A percentile compares a stretch with the other conserved stretches of the same genome.
phyloP scores from a whole-genome alignment of 2,888 invertebrate species.

The Lasioglossum zephyrum region DNA sequence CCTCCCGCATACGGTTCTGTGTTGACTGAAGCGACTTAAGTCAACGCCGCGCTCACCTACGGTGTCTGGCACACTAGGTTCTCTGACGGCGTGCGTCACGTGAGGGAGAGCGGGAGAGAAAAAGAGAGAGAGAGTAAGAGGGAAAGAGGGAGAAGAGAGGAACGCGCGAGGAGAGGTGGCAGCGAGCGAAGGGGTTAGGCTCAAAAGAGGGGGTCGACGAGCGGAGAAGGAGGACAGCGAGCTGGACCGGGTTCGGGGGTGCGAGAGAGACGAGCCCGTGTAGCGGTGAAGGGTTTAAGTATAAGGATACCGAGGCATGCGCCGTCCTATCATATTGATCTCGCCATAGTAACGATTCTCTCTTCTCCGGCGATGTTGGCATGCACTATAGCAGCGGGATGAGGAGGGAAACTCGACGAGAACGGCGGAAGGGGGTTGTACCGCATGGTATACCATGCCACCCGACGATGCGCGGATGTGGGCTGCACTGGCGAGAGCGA shows the following conservation, averaged over 20 bases:
- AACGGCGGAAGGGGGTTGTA: slow-evolving; percentile 61
- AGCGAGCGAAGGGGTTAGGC: background rate
- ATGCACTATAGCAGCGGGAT: slow-evolving; percentile 75
- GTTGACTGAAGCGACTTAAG: slow-evolving; percentile 73
- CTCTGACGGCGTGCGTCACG: slow-evolving; percentile 40
- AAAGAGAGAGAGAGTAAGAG: background rate
- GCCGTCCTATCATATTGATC: slow-evolving; percentile 83
- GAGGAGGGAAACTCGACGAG: slow-evolving; percentile 60
- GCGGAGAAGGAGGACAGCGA: slow-evolving; percentile 7
- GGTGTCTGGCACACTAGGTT: slow-evolving; percentile 61
- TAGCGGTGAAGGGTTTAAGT: slow-evolving; percentile 69
- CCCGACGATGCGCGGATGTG: slow-evolving; percentile 70
- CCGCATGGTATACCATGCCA: slow-evolving; percentile 71
- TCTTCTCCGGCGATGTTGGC: slow-evolving; percentile 81
- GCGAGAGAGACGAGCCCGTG: slow-evolving; percentile 54
- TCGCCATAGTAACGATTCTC: slow-evolving; percentile 84
- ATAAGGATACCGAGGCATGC: slow-evolving; percentile 80
- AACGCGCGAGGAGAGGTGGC: background rate
- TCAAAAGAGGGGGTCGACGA: background rate
- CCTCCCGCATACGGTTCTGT: slow-evolving; percentile 67
- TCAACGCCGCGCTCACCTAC: slow-evolving; percentile 69
- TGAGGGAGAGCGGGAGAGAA: slow-evolving; percentile 26
- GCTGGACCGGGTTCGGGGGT: background rate
- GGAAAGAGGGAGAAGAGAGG: slow-evolving; percentile 16
- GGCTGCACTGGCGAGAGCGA: slow-evolving; percentile 65